phyloP scores from a whole-genome alignment of 2,797 vertebrate genomes.

The Gila robusta region DNA sequence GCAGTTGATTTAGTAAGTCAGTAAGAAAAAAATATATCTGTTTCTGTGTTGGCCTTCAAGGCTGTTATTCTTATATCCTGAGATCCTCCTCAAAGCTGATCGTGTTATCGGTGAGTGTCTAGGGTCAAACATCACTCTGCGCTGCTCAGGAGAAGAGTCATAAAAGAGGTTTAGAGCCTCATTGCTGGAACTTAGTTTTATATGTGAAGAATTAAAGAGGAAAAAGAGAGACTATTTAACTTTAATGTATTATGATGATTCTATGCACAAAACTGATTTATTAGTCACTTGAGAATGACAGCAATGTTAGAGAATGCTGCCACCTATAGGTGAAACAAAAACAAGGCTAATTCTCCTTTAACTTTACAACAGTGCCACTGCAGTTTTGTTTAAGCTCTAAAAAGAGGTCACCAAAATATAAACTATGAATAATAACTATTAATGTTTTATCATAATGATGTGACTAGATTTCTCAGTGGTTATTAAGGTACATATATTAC shows the following conservation, averaged over 20 bases:
- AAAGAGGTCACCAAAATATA: background rate
- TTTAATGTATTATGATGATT: background rate
- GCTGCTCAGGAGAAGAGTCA: background rate
- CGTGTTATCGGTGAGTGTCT: too few relatives aligned
- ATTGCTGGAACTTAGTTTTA: background rate
- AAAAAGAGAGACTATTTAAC: background rate
- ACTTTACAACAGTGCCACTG: background rate
- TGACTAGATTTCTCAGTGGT: background rate
- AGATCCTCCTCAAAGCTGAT: too few relatives aligned
- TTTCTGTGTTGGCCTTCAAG: too few relatives aligned
- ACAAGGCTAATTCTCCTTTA: background rate
- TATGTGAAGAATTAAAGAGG: background rate
- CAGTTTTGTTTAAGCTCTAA: background rate
- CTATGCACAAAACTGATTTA: background rate
- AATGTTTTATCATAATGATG: background rate
- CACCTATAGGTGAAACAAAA: conserved; percentile 1
- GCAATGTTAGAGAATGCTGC: background rate
- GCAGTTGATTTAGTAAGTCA: too few relatives aligned
- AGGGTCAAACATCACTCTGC: background rate
- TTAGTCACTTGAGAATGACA: background rate
- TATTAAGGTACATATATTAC: background rate
- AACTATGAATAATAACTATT: too few relatives aligned
- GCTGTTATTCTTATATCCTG: too few relatives aligned
- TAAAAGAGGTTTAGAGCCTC: background rate
- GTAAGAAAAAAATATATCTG: too few relatives aligned